Conservation (phyloP, 1,140 invertebrate genomes). For the Drosophila albomicans region DNA sequence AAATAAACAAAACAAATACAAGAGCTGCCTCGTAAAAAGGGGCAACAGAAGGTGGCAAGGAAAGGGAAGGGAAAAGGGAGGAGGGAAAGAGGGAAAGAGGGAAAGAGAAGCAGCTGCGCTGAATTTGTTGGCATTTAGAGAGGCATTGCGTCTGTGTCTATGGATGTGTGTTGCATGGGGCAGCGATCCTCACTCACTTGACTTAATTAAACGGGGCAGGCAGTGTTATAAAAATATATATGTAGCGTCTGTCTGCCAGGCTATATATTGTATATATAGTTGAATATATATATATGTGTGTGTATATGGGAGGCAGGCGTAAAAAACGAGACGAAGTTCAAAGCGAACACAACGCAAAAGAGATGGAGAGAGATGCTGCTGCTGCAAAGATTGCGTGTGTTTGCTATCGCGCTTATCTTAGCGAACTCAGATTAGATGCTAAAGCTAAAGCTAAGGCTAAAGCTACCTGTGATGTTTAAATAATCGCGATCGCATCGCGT, state of each 20-base stretch:
- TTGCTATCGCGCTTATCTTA: slow-evolving; percentile 54
- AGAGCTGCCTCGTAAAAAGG: slow-evolving; percentile 49
- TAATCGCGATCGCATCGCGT: too few relatives aligned
- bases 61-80: too few relatives aligned
- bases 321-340: slow-evolving; percentile 60
- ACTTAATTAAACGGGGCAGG: slow-evolving; percentile 76
- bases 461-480: slow-evolving; percentile 22
- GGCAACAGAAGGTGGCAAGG: slow-evolving; percentile 2
- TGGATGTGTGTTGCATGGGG: slow-evolving; percentile 45
- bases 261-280: slow-evolving; percentile 16
- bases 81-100: background rate
- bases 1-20: slow-evolving; percentile 81
- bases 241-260: slow-evolving; percentile 7
- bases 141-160: slow-evolving; percentile 55
- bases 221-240: slow-evolving; percentile 56
- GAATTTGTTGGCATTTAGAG: slow-evolving; percentile 77
- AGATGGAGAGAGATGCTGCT: background rate
- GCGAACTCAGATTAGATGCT: slow-evolving; percentile 46
- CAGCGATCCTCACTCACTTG: slow-evolving; percentile 78
- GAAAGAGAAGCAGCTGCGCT: slow-evolving; percentile 41
- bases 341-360: slow-evolving; percentile 39
- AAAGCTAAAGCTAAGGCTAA: slow-evolving; percentile 11
- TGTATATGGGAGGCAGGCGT: slow-evolving; percentile 54
- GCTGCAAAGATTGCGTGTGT: slow-evolving; percentile 26
- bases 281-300: slow-evolving; percentile 55